These are phyloP conservation scores for Ectemnius lituratus DNA, from an alignment of 2,888 invertebrate genomes.

Conservation along the genomic window DNA sequence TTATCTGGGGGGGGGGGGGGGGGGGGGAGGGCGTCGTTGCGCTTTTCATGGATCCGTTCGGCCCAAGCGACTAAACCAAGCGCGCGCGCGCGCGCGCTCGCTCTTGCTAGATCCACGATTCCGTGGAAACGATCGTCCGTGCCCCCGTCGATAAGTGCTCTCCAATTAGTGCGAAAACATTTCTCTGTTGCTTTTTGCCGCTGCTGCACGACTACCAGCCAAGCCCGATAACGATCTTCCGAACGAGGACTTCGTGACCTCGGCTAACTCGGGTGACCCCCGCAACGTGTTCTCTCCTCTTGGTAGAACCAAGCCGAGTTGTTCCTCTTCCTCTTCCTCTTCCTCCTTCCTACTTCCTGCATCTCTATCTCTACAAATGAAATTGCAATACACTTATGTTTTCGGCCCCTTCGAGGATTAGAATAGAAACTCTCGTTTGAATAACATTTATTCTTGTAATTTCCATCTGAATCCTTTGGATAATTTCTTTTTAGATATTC, in stretches of 20 bases:
- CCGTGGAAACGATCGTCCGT: constrained; percentile 72
- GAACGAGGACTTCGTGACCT: constrained; percentile 57
- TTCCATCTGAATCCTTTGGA: no score
- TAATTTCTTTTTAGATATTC: no score
- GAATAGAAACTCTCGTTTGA: no score
- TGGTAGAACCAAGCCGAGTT: constrained; percentile 7
- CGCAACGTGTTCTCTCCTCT: constrained; percentile 31
- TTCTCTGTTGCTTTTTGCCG: constrained; percentile 63
- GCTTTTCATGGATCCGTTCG: constrained; percentile 65
- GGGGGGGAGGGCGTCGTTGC: constrained; percentile 60
- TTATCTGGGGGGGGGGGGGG: constrained; percentile 71
- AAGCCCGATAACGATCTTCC: constrained; percentile 57
- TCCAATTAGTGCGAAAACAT: constrained; percentile 74
- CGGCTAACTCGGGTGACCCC: constrained; percentile 47
- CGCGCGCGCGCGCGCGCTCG: no score
- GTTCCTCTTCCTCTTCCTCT: constrained; percentile 6
- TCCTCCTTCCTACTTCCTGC: no score
- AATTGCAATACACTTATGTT: not conserved
- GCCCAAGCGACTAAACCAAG: constrained; percentile 54
- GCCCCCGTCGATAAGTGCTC: constrained; percentile 66
- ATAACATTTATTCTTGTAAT: no score
- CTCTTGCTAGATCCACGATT: constrained; percentile 72
- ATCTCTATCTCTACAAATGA: constrained; percentile 24
- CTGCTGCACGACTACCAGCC: constrained; percentile 44
- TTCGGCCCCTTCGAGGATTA: no score